These are phyloP conservation scores for Mactra quadrangularis DNA, from an alignment of 1,140 invertebrate genomes.

Conservation along the genomic window DNA sequence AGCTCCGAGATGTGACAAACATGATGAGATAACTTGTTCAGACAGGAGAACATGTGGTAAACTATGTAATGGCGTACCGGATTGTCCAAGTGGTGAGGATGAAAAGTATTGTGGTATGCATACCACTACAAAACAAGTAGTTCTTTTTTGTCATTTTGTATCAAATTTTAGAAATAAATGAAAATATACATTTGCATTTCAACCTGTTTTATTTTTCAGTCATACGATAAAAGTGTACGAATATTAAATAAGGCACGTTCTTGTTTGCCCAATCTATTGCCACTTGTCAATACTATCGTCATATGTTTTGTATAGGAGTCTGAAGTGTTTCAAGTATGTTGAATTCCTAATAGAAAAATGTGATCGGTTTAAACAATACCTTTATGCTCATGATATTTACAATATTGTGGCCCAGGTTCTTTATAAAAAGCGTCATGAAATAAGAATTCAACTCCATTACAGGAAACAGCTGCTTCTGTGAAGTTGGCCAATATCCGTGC, in stretches of 20 bases:
- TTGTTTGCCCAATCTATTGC: neutral
- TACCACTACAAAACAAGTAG: too few relatives aligned
- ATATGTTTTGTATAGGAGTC: neutral
- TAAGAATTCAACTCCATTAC: too few relatives aligned
- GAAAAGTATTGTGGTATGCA: neutral
- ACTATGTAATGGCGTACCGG: neutral
- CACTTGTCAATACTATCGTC: neutral
- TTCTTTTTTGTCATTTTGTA: neutral
- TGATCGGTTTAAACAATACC: too few relatives aligned
- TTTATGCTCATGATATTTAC: too few relatives aligned
- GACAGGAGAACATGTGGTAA: neutral
- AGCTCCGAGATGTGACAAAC: neutral
- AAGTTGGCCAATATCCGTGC: neutral
- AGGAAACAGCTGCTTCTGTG: neutral
- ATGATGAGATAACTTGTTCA: neutral
- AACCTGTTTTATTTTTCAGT: neutral
- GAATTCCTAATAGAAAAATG: too few relatives aligned
- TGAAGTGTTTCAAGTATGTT: too few relatives aligned
- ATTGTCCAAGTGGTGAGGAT: neutral
- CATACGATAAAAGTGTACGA: neutral
- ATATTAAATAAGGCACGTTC: neutral
- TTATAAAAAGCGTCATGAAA: too few relatives aligned
- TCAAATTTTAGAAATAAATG: too few relatives aligned
- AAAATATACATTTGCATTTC: too few relatives aligned
- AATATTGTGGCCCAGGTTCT: too few relatives aligned